Evolutionary conservation across 2,888 invertebrate genomes (phyloP).

Genomic region (Monochamus alternatus): DNA sequence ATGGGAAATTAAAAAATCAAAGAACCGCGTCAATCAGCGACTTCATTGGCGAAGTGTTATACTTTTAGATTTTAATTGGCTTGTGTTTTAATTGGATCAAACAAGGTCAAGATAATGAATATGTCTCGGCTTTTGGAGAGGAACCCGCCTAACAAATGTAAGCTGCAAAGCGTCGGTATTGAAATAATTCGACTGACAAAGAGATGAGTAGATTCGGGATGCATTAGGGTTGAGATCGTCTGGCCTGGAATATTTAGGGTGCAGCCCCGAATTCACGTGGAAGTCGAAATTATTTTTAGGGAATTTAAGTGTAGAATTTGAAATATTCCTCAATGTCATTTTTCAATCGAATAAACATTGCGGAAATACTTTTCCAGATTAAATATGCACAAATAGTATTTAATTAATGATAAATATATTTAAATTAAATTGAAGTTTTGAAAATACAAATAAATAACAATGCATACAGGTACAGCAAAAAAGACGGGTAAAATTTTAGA

Average conservation of each 20-base stretch:
- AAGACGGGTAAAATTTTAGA: too few species aligned
- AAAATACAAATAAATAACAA: too few species aligned
- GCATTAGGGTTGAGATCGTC: background rate
- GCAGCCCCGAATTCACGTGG: too few species aligned
- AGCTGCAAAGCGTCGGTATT: background rate
- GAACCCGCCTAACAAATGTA: slow-evolving; percentile 18
- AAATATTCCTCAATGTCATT: background rate
- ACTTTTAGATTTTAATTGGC: slow-evolving; percentile 34
- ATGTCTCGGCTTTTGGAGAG: background rate
- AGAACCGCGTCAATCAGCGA: slow-evolving; percentile 27
- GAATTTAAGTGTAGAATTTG: background rate
- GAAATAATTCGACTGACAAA: slow-evolving; percentile 15
- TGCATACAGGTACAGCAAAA: too few species aligned
- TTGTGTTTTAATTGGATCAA: slow-evolving; percentile 23
- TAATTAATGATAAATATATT: too few species aligned
- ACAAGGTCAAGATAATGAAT: slow-evolving; percentile 24
- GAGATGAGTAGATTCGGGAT: background rate
- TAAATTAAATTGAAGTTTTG: too few species aligned
- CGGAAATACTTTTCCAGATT: too few species aligned
- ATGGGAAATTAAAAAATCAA: slow-evolving; percentile 30
- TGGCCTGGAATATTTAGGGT: too few species aligned
- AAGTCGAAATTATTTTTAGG: too few species aligned
- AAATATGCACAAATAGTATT: too few species aligned
- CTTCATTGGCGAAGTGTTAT: slow-evolving; percentile 27
- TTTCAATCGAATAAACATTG: too few species aligned